phyloP scores from a whole-genome alignment of 2,888 invertebrate species.

The Agrotis segetum region DNA sequence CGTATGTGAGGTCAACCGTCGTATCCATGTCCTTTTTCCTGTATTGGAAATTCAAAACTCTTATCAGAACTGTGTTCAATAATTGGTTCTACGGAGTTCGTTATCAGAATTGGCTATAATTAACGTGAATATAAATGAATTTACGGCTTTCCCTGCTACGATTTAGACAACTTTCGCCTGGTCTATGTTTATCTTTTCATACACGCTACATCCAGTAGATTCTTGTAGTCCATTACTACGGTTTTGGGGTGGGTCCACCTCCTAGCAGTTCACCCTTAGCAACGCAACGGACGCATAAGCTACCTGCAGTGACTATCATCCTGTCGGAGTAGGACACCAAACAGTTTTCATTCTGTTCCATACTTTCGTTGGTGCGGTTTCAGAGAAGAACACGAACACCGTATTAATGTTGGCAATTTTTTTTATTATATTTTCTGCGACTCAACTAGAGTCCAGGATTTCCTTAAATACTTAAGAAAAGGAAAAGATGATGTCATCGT shows the following conservation, averaged over 20 bases:
- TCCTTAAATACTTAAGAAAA: not conserved
- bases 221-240: not conserved
- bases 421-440: not conserved
- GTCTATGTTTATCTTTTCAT: not conserved
- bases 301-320: no score
- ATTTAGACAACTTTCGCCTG: not conserved
- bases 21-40: slow-evolving; percentile 46
- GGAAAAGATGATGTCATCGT: not conserved
- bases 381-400: not conserved
- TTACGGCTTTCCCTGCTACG: not conserved
- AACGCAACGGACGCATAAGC: no score
- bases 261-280: no score
- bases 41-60: slow-evolving; percentile 6
- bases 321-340: no score
- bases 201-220: not conserved
- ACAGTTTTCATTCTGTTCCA: no score
- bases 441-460: not conserved
- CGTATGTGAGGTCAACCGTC: slow-evolving; percentile 34
- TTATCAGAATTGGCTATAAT: not conserved
- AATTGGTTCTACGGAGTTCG: slow-evolving; percentile 8
- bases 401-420: not conserved
- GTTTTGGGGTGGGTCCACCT: no score
- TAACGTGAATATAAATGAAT: not conserved
- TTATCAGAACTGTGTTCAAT: slow-evolving; percentile 9
- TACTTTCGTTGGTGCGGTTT: no score